phyloP scores from a whole-genome alignment of 2,888 invertebrate species.

The Pyralis farinalis region DNA sequence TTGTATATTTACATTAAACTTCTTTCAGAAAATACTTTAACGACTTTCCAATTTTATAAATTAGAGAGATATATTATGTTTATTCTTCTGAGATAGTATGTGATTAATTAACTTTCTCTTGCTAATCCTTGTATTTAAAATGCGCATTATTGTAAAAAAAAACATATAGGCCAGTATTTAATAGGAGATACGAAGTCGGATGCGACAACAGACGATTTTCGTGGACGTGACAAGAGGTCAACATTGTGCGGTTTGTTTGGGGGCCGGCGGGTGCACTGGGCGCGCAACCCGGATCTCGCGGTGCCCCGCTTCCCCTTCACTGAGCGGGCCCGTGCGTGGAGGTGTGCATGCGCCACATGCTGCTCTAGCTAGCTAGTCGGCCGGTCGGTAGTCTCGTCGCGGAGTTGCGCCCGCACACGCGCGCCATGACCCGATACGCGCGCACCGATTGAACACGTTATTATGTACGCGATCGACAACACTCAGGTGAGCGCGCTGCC shows the following conservation, averaged over 20 bases:
- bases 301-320: slow-evolving; percentile 79
- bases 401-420: slow-evolving; percentile 56
- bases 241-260: slow-evolving; percentile 53
- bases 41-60: too few species aligned
- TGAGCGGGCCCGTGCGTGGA: slow-evolving; percentile 61
- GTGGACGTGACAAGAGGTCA: slow-evolving; percentile 58
- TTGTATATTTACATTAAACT: too few species aligned
- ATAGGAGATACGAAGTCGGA: slow-evolving; percentile 21
- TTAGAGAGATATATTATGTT: too few species aligned
- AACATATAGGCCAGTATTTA: too few species aligned
- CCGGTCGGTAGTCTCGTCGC: slow-evolving; percentile 60
- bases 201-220: slow-evolving; percentile 39
- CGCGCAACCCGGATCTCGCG: slow-evolving; percentile 76
- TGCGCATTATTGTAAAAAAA: too few species aligned
- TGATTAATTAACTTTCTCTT: too few species aligned
- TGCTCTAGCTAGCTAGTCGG: slow-evolving; percentile 21
- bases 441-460: slow-evolving; percentile 56
- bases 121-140: too few species aligned
- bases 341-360: slow-evolving; percentile 48
- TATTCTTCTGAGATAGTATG: too few species aligned
- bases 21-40: too few species aligned
- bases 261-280: slow-evolving; percentile 72
- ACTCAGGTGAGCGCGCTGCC: slow-evolving; percentile 71
- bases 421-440: slow-evolving; percentile 56
- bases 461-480: slow-evolving; percentile 76